Percentiles rank a stretch among this genome's conserved stretches.
Evolutionary conservation across 2,888 invertebrate species (phyloP).

Genomic region (Agelastica alni): DNA sequence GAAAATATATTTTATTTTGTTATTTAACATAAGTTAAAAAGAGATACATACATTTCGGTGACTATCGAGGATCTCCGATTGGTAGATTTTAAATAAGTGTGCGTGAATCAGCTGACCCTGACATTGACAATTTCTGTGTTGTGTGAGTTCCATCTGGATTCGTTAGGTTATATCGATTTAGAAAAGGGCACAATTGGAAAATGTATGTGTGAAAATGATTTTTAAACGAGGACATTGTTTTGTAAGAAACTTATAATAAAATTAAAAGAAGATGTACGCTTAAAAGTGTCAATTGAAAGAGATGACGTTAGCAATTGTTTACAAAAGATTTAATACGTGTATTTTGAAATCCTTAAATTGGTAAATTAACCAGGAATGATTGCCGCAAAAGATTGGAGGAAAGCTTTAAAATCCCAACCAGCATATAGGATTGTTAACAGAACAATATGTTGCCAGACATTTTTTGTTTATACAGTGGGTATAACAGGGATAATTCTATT

Average conservation of each 20-base stretch:
- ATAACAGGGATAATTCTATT: conserved; percentile 69
- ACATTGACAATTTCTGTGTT: conserved; percentile 7
- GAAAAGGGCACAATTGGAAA: background rate
- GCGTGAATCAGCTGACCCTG: conserved; percentile 5
- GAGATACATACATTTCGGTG: too few species aligned
- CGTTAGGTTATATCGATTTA: conserved; percentile 7
- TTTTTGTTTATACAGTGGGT: conserved; percentile 72
- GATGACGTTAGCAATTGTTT: conserved; percentile 3
- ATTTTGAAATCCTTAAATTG: background rate
- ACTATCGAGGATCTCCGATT: too few species aligned
- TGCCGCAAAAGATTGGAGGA: conserved; percentile 80
- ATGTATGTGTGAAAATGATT: background rate
- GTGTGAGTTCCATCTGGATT: background rate
- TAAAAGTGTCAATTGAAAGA: background rate
- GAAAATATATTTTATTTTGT: too few species aligned
- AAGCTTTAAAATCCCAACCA: conserved; percentile 82
- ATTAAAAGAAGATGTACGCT: background rate
- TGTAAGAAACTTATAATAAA: background rate
- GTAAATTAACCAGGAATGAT: conserved; percentile 44
- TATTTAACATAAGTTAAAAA: too few species aligned
- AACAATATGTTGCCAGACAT: conserved; percentile 80
- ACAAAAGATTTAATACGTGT: background rate
- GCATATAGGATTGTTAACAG: conserved; percentile 83
- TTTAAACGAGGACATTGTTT: background rate
- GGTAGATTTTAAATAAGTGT: too few species aligned